Conservation (phyloP, 2,797 vertebrate genomes). For the Gymnocypris eckloni region DNA sequence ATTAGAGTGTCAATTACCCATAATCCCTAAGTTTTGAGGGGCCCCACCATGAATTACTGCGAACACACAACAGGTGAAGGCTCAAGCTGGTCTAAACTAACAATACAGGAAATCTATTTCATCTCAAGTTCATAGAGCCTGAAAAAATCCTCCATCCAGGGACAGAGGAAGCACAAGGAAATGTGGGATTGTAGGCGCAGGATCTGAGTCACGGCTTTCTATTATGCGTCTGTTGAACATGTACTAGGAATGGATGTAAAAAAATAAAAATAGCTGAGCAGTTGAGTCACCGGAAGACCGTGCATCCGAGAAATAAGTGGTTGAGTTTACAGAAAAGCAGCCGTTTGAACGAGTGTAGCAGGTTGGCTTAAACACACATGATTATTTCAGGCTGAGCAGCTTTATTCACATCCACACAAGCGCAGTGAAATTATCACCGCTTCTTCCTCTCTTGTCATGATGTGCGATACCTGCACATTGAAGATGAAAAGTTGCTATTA, state of each 20-base stretch:
- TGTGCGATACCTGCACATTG: background rate
- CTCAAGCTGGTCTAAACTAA: background rate
- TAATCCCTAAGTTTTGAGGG: background rate
- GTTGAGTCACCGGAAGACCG: background rate
- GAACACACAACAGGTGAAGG: constrained; percentile 1
- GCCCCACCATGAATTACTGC: background rate
- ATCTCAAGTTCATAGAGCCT: background rate
- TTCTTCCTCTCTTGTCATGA: background rate
- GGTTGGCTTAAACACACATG: constrained; percentile 25
- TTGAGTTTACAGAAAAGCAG: constrained; percentile 17
- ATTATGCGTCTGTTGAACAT: background rate
- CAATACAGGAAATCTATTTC: constrained; percentile 1
- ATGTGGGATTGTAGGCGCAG: background rate
- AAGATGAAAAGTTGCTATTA: background rate
- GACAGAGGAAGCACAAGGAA: background rate
- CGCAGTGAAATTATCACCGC: background rate
- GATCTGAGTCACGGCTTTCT: constrained; percentile 1
- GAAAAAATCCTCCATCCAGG: background rate
- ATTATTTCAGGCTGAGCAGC: constrained; percentile 50
- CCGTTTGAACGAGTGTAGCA: constrained; percentile 45
- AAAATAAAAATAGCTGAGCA: background rate
- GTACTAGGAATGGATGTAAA: constrained; percentile 12
- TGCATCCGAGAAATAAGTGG: background rate
- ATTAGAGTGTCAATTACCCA: constrained; percentile 9
- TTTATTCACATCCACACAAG: constrained; percentile 38